Conservation (phyloP, 2,797 vertebrate species). For the Falco columbarius region DNA sequence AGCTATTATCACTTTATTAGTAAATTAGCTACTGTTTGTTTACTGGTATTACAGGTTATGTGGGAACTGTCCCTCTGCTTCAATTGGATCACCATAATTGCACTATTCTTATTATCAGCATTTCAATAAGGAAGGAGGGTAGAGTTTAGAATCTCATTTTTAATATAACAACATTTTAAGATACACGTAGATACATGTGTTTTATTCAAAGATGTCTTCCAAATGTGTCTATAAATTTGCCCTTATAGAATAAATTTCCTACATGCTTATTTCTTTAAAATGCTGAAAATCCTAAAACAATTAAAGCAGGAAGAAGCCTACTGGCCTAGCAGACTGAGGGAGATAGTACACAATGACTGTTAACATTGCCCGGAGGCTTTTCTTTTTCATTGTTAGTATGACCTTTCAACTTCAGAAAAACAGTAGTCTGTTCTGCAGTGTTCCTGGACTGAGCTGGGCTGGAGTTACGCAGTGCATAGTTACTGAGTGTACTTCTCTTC, state of each 20-base stretch:
- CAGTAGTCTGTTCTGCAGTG: background rate
- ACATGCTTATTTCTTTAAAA: background rate
- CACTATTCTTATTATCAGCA: background rate
- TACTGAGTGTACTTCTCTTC: background rate
- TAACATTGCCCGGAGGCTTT: background rate
- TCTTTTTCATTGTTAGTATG: background rate
- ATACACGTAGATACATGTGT: background rate
- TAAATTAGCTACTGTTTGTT: background rate
- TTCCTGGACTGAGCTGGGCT: background rate
- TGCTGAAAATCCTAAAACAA: background rate
- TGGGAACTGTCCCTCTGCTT: background rate
- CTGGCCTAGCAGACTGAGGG: background rate
- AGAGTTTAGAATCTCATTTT: background rate
- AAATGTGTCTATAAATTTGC: background rate
- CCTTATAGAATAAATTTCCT: background rate
- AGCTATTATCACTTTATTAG: background rate
- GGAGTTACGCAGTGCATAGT: background rate
- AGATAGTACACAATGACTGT: background rate
- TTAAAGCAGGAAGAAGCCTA: background rate
- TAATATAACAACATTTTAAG: background rate
- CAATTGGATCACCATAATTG: background rate
- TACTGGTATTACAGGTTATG: background rate
- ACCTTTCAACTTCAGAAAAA: background rate
- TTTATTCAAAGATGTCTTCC: background rate
- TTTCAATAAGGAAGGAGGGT: background rate